Conservation (phyloP, 2,888 invertebrate species). For the Anticlea derivata region DNA sequence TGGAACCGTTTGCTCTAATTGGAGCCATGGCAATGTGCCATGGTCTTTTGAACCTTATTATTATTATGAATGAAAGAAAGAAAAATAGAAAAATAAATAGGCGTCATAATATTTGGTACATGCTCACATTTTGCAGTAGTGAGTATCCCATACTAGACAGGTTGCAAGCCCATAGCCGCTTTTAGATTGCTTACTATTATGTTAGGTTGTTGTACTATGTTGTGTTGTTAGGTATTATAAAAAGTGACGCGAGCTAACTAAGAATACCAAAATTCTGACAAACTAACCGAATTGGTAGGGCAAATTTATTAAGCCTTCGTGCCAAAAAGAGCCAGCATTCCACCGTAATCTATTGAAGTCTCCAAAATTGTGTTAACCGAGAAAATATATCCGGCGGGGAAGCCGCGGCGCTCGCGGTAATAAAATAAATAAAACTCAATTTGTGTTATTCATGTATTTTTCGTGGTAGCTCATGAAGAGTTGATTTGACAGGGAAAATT, state of each 20-base stretch:
- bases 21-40: no score
- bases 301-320: constrained; percentile 9
- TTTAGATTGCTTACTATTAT: no score
- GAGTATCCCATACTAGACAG: no score
- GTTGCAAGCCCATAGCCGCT: no score
- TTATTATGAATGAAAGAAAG: no score
- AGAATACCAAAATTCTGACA: neutral
- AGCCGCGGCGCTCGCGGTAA: constrained; percentile 17
- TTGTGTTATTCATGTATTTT: constrained; percentile 28
- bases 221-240: no score
- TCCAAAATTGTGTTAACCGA: constrained; percentile 20
- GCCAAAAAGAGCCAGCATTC: constrained; percentile 17
- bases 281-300: neutral
- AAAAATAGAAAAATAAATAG: no score
- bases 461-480: constrained; percentile 10
- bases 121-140: no score
- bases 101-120: no score
- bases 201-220: no score
- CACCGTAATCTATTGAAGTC: constrained; percentile 20
- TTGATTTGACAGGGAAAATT: constrained; percentile 8
- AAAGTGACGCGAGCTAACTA: no score
- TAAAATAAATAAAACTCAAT: constrained; percentile 24
- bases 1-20: constrained; percentile 11
- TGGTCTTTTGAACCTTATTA: neutral
- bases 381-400: constrained; percentile 20